Conservation (phyloP, 1,140 invertebrate species). For the Pseudomyrmex pallidus region DNA sequence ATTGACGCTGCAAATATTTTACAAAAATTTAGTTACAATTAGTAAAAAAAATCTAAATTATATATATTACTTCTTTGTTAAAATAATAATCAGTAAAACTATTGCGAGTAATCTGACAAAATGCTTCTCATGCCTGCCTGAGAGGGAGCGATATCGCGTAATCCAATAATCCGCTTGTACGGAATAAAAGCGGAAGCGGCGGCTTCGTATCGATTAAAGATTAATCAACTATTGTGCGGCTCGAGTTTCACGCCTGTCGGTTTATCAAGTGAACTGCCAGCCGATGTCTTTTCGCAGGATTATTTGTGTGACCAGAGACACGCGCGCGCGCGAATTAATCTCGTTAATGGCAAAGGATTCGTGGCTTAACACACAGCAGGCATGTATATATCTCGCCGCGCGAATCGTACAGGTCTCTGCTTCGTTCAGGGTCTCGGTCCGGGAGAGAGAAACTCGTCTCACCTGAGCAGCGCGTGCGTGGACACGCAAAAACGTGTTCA, state of each 20-base stretch:
- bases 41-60: neutral
- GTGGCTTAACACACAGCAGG: neutral
- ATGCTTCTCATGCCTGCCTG: neutral
- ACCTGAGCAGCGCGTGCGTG: constrained; percentile 28
- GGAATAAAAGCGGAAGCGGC: neutral
- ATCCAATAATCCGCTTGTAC: constrained; percentile 25
- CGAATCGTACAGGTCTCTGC: neutral
- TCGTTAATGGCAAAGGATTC: neutral
- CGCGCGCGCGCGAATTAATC: constrained; percentile 29
- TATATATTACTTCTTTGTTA: neutral
- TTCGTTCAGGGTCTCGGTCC: constrained; percentile 6
- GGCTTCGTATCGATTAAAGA: neutral
- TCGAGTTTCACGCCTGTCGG: constrained; percentile 24
- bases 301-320: neutral
- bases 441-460: constrained; percentile 3
- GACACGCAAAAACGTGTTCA: constrained; percentile 76
- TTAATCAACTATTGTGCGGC: constrained; percentile 28
- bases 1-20: no score
- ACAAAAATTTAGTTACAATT: no score
- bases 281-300: neutral
- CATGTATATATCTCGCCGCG: neutral
- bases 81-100: neutral
- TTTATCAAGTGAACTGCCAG: constrained; percentile 10
- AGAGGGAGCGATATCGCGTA: constrained; percentile 17
- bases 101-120: neutral